Base-by-base conservation (phyloP, 1,140 invertebrate genomes). In the Drosophila quadrilineata region DNA sequence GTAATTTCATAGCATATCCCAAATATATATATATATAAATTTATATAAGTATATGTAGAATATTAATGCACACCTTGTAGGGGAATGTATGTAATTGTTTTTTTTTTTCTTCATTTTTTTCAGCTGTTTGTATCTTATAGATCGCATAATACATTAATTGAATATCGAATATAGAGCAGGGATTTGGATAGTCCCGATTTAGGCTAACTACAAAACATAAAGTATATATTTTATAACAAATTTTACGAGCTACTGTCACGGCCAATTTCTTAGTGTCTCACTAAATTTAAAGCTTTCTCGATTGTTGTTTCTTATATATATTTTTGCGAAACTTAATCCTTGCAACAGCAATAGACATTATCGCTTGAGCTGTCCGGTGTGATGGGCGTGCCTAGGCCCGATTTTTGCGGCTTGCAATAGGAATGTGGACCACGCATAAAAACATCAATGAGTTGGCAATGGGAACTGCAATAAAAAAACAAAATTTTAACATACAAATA, bases 381-480 rank as follows among this genome's bases (percentile, higher is more conserved):
- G 22, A 69, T 46, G 38, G 79, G 71, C 22, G 50, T 50, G 26
- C 26, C 50, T 3, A 19, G 54, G 19, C 22, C 43, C 4, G 12
- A 6, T 26, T 85, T 85, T 22, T 41, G 57, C 4, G 74, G 74
- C 52, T 86, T 88, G 35, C 60, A 84, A 35, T 87, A 88, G 59
- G 72, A 75, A 75, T 89, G 71, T 35, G 88, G 87, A 17, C 92
- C 89, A 45, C 92, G 90, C 62, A 91, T 91, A 59, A 91, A 92
- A 4, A 93, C 91, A 73, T 92, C 91, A 53, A 93, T 75, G 19
- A 92, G 69, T 80, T 93, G 92, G 68, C 92, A 91, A 86, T 93
- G 92, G 24, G 89, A 89, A 50, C 89, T 90, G 53, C 1, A 85
- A 75, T 2, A 6, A 33, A 6, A 19, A 36, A 41, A 3, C 12